A percentile compares a stretch with the other conserved stretches of the same genome.
phyloP scores from a whole-genome alignment of 2,888 invertebrate species.

The Caenorhabditis uteleia region DNA sequence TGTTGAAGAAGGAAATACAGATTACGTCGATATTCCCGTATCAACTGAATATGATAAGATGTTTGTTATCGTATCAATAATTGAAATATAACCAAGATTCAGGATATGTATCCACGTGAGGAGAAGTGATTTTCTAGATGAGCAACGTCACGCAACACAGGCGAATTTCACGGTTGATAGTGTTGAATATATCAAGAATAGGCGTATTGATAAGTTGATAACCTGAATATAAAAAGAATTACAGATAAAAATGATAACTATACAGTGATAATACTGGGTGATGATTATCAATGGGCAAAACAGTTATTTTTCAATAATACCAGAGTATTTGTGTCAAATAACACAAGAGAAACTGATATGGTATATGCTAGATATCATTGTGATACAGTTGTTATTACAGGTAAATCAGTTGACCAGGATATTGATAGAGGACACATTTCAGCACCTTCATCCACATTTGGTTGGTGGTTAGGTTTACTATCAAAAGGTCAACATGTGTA shows the following conservation, averaged over 20 bases:
- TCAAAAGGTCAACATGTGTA: conserved; percentile 18
- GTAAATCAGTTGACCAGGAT: too few relatives aligned
- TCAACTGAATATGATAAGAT: conserved; percentile 5
- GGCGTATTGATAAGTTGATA: conserved; percentile 12
- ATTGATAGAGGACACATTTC: too few relatives aligned
- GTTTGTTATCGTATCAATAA: neutral
- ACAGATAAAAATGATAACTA: neutral
- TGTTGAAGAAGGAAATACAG: neutral
- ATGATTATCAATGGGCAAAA: conserved; percentile 11
- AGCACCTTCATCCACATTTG: conserved; percentile 29
- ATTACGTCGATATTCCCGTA: conserved; percentile 3
- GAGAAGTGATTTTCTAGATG: conserved; percentile 23
- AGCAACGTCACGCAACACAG: conserved; percentile 21
- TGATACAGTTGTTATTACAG: conserved; percentile 13
- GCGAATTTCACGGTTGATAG: conserved; percentile 12
- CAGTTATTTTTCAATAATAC: conserved; percentile 12
- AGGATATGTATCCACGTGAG: conserved; percentile 26
- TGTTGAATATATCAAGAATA: too few relatives aligned
- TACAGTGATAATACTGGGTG: conserved; percentile 21
- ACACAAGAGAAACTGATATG: conserved; percentile 13
- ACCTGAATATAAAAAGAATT: neutral
- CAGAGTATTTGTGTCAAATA: conserved; percentile 12
- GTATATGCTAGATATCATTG: conserved; percentile 20
- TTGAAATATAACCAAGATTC: neutral
- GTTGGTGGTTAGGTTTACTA: conserved; percentile 29